Evolutionary conservation across 2,113 vertebrate genomes (phyloP), one percentile per base, ranked within the genome.

Genomic region (Boleophthalmus pectinirostris): DNA sequence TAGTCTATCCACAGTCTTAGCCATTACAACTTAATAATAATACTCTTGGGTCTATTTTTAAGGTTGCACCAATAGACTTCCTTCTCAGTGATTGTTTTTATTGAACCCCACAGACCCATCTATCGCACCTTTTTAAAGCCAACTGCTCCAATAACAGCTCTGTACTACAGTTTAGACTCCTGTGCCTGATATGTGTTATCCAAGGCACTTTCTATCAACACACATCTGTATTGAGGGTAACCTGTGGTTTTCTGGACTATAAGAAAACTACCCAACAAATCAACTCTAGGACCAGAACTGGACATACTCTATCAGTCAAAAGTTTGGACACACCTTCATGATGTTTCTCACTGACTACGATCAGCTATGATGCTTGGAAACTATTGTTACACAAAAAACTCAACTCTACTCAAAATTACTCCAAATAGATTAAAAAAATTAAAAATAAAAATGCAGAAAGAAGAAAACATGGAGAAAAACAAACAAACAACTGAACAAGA

Each of bases 81-180:
- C 51, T 53, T 49, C 49, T 63, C 53, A 11, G 25, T 67, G 1
- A 51, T 9, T 70, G 57, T 63, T 76, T 58, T 74, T 72, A 66
- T 74, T 35, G 66, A 67, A 73, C 51, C 79, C 68, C 49, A 53
- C 43, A 46, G 20, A 63, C 29, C 53, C 58, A 65, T 60, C 61
- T 38, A 64, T 64, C 65, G 46, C 73, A 58, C 65, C 29, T 46
- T 72, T 70, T 75, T 35, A 57, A 33, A 24, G 64, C 11, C 15
- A 46, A 47, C 57, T 6, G n/a, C 16, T 61, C 51, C 56, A 68
- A 74, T 66, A 8, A 23, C 72, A 66, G 16, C 38, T 49, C 53
- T 21, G 82, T 69, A 70, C 43, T 45, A 66, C 24, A 18, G 57
- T 1, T 23, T 15, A 25, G 56, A 11, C 23, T 12, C 13, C 3